Evolutionary conservation across 1,140 invertebrate species (phyloP), one percentile per base, ranked within the genome.

Genomic region (Antheraea pernyi): DNA sequence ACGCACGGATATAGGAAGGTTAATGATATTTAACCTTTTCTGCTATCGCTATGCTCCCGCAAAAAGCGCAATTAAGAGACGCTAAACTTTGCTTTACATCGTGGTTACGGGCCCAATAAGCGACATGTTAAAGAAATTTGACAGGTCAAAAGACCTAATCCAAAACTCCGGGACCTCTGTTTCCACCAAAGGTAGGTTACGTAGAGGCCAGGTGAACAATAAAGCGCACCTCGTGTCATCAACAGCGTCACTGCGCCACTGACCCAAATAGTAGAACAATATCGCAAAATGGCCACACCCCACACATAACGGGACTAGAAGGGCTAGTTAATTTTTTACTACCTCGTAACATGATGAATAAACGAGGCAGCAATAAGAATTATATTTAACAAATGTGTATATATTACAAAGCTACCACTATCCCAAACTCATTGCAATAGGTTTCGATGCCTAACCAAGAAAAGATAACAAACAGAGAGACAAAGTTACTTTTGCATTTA

Each of bases 181-280:
- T 53, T 53, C 46, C 46, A 53, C 46, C 61, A 8, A 62, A 72
- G 66, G 70, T 67, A 78, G 80, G 81, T 83, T 77, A 86, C 77
- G 79, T 78, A 77, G 80, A 83, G 65, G 80, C 80, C 72, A 80
- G 80, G 83, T 78, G 79, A 84, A 86, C 82, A 85, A 83, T 88
- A 83, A 86, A 79, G 75, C 73, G 77, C 73, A 77, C 71, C 46
- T 77, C 75, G 80, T 79, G 76, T 83, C 83, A 85, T 84, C 82
- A 80, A 72, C 74, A 68, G 72, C 75, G 78, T 75, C 77, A 77
- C 81, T 83, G 84, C 81, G 81, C 84, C 76, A 82, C 79, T 88
- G 85, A 88, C 86, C 86, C 75, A 86, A 83, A 88, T 88, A 88
- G 80, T 75, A 73, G 76, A 73, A 82, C 77, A 78, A 73, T 79